These are phyloP conservation scores for Mythimna loreyi DNA, from an alignment of 2,888 invertebrate genomes.

Conservation along the genomic window DNA sequence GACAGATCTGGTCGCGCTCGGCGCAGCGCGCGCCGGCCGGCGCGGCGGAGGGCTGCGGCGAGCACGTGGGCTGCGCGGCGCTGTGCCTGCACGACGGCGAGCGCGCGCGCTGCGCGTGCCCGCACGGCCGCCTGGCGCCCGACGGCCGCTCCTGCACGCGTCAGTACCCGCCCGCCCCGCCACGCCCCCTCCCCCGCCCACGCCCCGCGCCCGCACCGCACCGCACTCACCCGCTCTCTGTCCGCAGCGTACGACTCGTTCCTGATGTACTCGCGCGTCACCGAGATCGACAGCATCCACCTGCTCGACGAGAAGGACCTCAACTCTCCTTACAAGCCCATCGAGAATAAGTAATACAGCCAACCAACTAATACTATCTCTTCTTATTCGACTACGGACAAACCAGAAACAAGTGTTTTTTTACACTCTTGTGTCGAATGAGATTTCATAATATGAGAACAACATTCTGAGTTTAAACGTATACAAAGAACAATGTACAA, in stretches of 20 bases:
- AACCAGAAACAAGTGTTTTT: no score
- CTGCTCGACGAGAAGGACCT: constrained; percentile 93
- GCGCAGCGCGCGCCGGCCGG: constrained; percentile 70
- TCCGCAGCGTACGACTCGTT: constrained; percentile 94
- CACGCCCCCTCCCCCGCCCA: no score
- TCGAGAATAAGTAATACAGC: constrained; percentile 90
- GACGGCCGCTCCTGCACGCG: constrained; percentile 93
- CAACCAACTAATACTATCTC: background rate
- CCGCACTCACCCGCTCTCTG: constrained; percentile 25
- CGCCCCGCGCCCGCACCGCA: background rate
- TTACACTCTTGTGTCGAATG: no score
- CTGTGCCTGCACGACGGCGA: constrained; percentile 94
- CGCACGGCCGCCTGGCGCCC: constrained; percentile 94
- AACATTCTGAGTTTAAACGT: no score
- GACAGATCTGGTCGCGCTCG: constrained; percentile 68
- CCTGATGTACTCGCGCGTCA: constrained; percentile 95
- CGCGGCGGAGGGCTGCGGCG: constrained; percentile 76
- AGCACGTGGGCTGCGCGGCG: constrained; percentile 92
- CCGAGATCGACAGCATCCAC: constrained; percentile 95
- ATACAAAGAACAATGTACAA: no score
- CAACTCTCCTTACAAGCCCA: constrained; percentile 94
- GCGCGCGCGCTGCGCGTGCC: constrained; percentile 94
- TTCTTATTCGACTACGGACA: background rate
- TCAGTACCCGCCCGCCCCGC: constrained; percentile 70
- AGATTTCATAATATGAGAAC: no score